Base-by-base conservation (phyloP, 2,888 invertebrate species). In the Tipula lateralis region DNA sequence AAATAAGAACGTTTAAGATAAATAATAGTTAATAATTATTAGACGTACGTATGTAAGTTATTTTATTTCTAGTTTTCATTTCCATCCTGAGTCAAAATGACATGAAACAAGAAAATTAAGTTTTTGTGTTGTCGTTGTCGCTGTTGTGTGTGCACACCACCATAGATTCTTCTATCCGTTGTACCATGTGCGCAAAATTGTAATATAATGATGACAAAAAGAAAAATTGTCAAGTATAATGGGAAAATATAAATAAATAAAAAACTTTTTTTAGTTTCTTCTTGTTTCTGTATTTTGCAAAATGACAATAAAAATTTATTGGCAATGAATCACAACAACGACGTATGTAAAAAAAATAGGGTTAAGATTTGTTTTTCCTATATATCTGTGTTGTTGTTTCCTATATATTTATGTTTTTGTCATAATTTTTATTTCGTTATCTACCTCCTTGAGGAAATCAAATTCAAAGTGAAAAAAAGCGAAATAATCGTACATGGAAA, bases 121-220 rank as follows among this genome's bases (percentile, higher is more conserved):
- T 66, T 66, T 66, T 66, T 66, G 1, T 50, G 1, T 50, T 66
- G 24, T 24, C 24, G 66, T 66, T 50, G 16, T 12, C 9, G 16
- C 16, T 16, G 66, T 24, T 16, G 24, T 24, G 66, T 66, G n/a
- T 66, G n/a, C 2, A 9, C 12, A 44, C 16, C 66, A 66, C n/a
- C n/a, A n/a, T n/a, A n/a, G n/a, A n/a, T n/a, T n/a, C n/a, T n/a
- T 66, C 19, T 24, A 66, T 66, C 16, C 19, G 24, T 7, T 24
- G 66, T 66, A 66, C 66, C 66, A 66, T 66, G 66, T 66, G 66
- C 66, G 19, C 66, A 66, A 66, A 66, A 66, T 66, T 66, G 66
- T 24, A 66, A 66, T 66, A 66, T 66, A 66, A 66, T 66, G 66
- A 66, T 66, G 66, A 66, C 66, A 66, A 66, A 66, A 66, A 24